Conservation (phyloP, 2,888 invertebrate species). For the Dolichopus griseipennis region DNA sequence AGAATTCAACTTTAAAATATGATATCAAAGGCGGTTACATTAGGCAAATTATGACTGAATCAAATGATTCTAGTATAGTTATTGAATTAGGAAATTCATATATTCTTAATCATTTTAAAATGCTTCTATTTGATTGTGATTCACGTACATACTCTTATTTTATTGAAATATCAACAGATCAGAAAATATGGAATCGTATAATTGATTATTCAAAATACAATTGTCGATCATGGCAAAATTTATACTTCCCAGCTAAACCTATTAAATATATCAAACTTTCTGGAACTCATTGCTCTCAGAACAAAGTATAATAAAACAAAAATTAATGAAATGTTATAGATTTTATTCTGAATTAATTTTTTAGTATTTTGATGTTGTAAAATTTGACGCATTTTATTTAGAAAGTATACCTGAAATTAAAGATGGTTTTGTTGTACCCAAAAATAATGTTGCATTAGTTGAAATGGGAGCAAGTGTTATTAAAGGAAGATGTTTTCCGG, state of each 20-base stretch:
- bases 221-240: slow-evolving; percentile 93
- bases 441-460: slow-evolving; percentile 85
- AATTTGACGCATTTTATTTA: slow-evolving; percentile 83
- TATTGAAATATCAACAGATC: slow-evolving; percentile 81
- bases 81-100: slow-evolving; percentile 74
- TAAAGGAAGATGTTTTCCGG: too few species aligned
- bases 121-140: slow-evolving; percentile 93
- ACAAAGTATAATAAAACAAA: slow-evolving; percentile 54
- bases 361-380: slow-evolving; percentile 80
- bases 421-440: slow-evolving; percentile 70
- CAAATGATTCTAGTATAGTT: slow-evolving; percentile 69
- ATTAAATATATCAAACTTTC: slow-evolving; percentile 73
- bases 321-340: background rate
- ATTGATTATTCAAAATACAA: slow-evolving; percentile 86
- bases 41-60: slow-evolving; percentile 74
- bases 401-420: slow-evolving; percentile 63
- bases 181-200: slow-evolving; percentile 88
- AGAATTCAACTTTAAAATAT: slow-evolving; percentile 57
- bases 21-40: slow-evolving; percentile 89
- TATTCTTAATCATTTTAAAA: slow-evolving; percentile 86
- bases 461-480: slow-evolving; percentile 85
- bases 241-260: slow-evolving; percentile 84
- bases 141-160: slow-evolving; percentile 59
- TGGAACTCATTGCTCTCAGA: slow-evolving; percentile 92
- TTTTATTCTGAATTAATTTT: background rate